phyloP scores from a whole-genome alignment of 2,888 invertebrate species.

The Cremastinae sp. region DNA sequence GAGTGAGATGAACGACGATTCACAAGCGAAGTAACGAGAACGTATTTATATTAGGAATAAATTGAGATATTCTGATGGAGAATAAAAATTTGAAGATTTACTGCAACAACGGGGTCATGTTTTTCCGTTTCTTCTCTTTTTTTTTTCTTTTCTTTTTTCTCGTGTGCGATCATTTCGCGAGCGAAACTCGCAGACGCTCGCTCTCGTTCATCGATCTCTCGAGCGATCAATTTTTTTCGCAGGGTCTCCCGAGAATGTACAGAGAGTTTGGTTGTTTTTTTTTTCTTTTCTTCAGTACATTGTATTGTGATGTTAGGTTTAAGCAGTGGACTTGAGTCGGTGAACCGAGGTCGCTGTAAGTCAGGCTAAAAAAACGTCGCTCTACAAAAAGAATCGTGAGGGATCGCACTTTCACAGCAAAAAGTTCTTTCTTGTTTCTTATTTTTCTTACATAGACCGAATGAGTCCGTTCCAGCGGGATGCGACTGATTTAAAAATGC shows the following conservation, averaged over 20 bases:
- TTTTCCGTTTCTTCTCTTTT: conserved; percentile 45
- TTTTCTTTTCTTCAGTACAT: conserved; percentile 73
- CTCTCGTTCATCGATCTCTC: conserved; percentile 39
- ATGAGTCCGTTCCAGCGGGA: conserved; percentile 5
- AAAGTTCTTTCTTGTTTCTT: conserved; percentile 27
- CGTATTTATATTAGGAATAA: conserved; percentile 39
- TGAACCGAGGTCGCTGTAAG: conserved; percentile 79
- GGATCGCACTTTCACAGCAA: conserved; percentile 52
- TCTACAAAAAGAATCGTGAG: conserved; percentile 56
- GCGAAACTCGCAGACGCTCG: conserved; percentile 51
- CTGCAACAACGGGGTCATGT: conserved; percentile 23
- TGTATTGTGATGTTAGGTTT: conserved; percentile 80
- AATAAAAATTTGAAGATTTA: conserved; percentile 2
- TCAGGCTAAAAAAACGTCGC: conserved; percentile 71
- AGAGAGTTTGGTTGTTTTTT: conserved; percentile 25
- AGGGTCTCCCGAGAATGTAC: conserved; percentile 64
- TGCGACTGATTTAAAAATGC: conserved; percentile 1
- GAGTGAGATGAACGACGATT: conserved; percentile 23
- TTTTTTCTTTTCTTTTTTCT: too few relatives aligned
- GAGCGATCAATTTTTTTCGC: conserved; percentile 47
- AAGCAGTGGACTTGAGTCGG: conserved; percentile 77
- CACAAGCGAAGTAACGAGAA: conserved; percentile 1
- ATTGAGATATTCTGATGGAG: conserved; percentile 44
- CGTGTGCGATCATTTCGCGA: conserved; percentile 36
- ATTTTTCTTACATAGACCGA: conserved; percentile 5